These are phyloP conservation scores for Cerceris ruficornis DNA, from an alignment of 2,888 invertebrate genomes.

Conservation along the genomic window DNA sequence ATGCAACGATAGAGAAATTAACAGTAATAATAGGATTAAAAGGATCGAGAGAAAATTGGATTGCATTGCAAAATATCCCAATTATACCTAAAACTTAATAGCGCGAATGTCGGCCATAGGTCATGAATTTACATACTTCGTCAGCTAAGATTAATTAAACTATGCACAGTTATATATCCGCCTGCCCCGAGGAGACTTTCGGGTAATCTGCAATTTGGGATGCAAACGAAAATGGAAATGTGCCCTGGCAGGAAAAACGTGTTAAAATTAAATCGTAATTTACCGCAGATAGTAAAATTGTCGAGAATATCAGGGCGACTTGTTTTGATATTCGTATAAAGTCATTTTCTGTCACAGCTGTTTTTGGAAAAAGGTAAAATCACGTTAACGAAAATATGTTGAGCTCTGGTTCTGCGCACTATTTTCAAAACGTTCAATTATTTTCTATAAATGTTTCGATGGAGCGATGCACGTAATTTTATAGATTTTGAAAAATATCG, in stretches of 20 bases:
- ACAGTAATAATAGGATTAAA: too few species aligned
- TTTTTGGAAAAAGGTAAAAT: too few species aligned
- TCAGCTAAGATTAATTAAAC: neutral
- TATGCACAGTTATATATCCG: neutral
- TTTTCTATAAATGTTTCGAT: too few species aligned
- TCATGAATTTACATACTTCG: neutral
- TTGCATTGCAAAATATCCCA: neutral
- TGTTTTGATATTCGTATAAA: neutral
- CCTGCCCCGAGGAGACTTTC: neutral
- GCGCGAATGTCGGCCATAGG: neutral
- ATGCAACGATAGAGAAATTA: too few species aligned
- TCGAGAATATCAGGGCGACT: neutral
- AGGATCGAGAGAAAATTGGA: neutral
- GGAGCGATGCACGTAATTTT: too few species aligned
- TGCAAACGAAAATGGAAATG: neutral
- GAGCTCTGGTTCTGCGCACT: too few species aligned
- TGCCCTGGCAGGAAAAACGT: neutral
- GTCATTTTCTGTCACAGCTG: too few species aligned
- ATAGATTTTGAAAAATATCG: too few species aligned
- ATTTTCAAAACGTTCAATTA: too few species aligned
- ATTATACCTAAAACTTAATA: neutral
- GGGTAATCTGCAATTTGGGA: neutral
- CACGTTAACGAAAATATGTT: too few species aligned
- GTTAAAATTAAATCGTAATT: neutral
- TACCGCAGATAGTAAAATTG: neutral